Evolutionary conservation across 2,113 vertebrate genomes (phyloP).

Genomic region (Caloenas nicobarica): DNA sequence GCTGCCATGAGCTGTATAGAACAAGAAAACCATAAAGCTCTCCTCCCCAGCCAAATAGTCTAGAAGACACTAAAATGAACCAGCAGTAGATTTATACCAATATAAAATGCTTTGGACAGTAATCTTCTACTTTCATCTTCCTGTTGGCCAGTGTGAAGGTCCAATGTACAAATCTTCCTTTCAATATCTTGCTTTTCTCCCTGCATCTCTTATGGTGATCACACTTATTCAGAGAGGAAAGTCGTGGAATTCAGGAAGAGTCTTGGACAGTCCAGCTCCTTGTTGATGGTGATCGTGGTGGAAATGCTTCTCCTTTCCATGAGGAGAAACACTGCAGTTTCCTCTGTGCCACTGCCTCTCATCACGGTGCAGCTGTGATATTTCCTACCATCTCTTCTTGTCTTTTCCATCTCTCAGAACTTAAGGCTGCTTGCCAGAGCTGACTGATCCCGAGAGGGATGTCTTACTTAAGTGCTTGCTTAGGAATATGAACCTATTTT

Average conservation of each 20-base stretch:
- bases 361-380: not conserved
- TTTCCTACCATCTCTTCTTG: not conserved
- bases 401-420: not conserved
- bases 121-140: not conserved
- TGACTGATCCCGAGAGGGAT: not conserved
- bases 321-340: not conserved
- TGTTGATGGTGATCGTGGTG: not conserved
- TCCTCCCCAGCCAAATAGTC: not conserved
- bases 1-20: not conserved
- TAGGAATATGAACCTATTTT: not conserved
- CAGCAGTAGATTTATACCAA: not conserved
- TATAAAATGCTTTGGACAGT: not conserved
- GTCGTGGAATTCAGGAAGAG: accelerated
- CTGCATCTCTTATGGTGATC: not conserved
- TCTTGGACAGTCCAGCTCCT: not conserved
- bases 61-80: not conserved
- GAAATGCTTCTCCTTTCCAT: not conserved
- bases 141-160: not conserved
- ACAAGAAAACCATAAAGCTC: not conserved
- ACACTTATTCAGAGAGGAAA: not conserved
- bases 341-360: not conserved
- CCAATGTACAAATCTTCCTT: not conserved
- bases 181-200: not conserved
- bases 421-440: not conserved
- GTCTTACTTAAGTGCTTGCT: not conserved